phyloP scores from a whole-genome alignment of 1,140 invertebrate species.

The Phymastichus coffea region DNA sequence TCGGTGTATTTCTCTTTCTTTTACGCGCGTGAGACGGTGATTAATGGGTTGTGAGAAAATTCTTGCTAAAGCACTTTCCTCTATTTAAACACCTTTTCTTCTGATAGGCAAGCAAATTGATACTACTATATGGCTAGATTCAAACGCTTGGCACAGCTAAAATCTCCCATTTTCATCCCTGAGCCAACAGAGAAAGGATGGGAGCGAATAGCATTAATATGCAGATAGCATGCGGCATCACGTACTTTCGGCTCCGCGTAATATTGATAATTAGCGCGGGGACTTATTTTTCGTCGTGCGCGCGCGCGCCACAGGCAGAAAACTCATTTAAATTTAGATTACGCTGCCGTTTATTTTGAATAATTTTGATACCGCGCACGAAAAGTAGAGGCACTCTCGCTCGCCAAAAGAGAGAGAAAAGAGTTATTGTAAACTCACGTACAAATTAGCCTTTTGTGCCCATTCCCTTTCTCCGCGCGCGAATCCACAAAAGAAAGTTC shows the following conservation, averaged over 20 bases:
- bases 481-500: background rate
- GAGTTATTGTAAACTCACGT: background rate
- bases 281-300: too few species aligned
- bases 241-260: constrained; percentile 23
- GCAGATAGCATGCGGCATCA: constrained; percentile 29
- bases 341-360: too few species aligned
- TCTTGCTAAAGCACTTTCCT: constrained; percentile 25
- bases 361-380: too few species aligned
- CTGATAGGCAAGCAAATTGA: too few species aligned
- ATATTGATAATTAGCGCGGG: constrained; percentile 25
- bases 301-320: too few species aligned
- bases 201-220: constrained; percentile 20
- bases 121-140: too few species aligned
- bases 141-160: too few species aligned
- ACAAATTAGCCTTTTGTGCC: constrained; percentile 6
- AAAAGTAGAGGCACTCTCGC: too few species aligned
- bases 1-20: too few species aligned
- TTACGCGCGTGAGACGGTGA: background rate
- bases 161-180: constrained; percentile 24
- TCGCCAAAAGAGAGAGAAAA: too few species aligned
- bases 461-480: background rate
- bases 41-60: constrained; percentile 6
- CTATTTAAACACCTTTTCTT: constrained; percentile 27
- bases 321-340: too few species aligned
- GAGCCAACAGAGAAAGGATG: background rate